Evolutionary conservation across 2,113 vertebrate genomes (phyloP), one percentile per base, ranked within the genome.

Genomic region (Aptenodytes patagonicus): DNA sequence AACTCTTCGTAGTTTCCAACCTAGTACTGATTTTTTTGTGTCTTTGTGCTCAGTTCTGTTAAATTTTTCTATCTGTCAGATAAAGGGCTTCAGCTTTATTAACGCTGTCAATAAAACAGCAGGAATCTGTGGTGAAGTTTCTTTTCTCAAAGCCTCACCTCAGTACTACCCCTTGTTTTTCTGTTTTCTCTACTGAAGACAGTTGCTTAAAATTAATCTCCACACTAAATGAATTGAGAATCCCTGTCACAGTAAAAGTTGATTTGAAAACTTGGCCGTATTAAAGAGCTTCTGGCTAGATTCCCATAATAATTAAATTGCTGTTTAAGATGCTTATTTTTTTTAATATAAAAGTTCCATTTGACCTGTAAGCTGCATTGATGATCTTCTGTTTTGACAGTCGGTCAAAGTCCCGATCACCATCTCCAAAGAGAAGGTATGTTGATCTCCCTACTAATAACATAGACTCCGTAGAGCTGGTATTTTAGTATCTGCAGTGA

Each of bases 381-480:
- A 71, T 95, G 93, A 87, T 96, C 62, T 95, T 95, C 38, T 98
- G 42, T 98, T 98, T 98, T 98, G 87, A 96, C 98, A 98, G 98
- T 97, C 98, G 97, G 58, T 99, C 98, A 64, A 99, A 99, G 97
- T 98, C 98, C 95, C 98, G 97, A 95, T 98, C 98, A 49, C 98
- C 98, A 65, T 98, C 99, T 98, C 98, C 98, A 98, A 99, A 99
- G 97, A 98, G 98, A 99, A 99, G 98, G 98, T 99, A 98, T 18
- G 98, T 97, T 96, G 70, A 76, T 89, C 47, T 94, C 91, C 38
- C 89, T 95, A 2, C 64, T 83, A 24, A 25, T 36, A 73, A 64
- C 4, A 7, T 4, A 87, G 75, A 6, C 28, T 60, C 32, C 0
- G 0, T 58, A 83, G 64, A 73, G 42, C 61, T 87, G 76, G n/a